Conservation (phyloP, 2,797 vertebrate genomes). For the Heterohyrax brucei region DNA sequence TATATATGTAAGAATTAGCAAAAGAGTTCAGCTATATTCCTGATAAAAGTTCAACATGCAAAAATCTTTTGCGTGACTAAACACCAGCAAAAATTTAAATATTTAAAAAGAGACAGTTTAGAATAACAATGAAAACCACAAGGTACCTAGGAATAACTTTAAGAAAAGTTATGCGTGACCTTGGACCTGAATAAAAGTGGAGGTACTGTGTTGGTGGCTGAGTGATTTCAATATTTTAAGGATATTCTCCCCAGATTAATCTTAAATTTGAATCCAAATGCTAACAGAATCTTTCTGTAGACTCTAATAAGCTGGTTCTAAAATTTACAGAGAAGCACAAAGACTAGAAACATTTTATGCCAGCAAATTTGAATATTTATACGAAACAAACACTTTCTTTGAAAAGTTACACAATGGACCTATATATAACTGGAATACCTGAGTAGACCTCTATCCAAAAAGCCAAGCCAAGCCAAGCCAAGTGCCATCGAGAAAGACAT, state of each 20-base stretch:
- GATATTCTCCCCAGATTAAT: neutral
- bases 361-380: too few relatives aligned
- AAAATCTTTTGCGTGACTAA: conserved; percentile 13
- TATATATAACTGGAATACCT: too few relatives aligned
- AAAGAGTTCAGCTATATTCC: neutral
- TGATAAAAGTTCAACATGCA: neutral
- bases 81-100: neutral
- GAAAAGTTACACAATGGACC: too few relatives aligned
- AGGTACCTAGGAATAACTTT: neutral
- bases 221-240: neutral
- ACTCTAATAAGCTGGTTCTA: neutral
- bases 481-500: too few relatives aligned
- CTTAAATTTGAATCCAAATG: conserved; percentile 19
- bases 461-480: too few relatives aligned
- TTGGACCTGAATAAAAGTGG: neutral
- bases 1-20: neutral
- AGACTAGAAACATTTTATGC: neutral
- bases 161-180: neutral
- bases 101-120: neutral
- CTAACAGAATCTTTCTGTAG: neutral
- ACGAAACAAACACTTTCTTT: too few relatives aligned
- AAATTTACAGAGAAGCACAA: neutral
- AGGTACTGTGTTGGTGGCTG: neutral
- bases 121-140: neutral
- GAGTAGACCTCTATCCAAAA: too few relatives aligned